Conservation (phyloP, 2,797 vertebrate species). For the Esox lucius region DNA sequence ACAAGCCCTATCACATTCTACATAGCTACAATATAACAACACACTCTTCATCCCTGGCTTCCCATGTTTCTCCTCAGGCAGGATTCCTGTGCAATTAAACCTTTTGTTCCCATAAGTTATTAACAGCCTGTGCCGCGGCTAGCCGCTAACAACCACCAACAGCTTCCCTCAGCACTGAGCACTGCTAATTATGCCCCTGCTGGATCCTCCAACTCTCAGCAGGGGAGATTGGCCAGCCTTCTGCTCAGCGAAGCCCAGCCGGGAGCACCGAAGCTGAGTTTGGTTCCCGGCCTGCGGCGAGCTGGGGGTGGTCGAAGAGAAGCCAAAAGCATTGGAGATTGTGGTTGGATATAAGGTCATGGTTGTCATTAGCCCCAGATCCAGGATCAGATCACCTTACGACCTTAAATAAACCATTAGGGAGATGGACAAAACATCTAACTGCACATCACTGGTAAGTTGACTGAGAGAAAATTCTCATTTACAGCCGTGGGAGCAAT, state of each 20-base stretch:
- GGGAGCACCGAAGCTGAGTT: not conserved
- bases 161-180: not conserved
- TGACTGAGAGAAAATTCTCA: not conserved
- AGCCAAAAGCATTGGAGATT: not conserved
- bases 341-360: not conserved
- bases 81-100: constrained; percentile 19
- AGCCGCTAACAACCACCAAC: not conserved
- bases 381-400: not conserved
- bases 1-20: not conserved
- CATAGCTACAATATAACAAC: not conserved
- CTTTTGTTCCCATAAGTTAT: constrained; percentile 29
- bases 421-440: not conserved
- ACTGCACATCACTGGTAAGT: not conserved
- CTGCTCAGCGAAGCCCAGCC: constrained; percentile 11
- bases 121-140: not conserved
- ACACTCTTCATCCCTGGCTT: not conserved
- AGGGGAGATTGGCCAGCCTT: not conserved
- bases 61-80: not conserved
- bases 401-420: not conserved
- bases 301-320: not conserved
- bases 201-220: constrained; percentile 14
- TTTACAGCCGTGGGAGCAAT: too few species aligned
- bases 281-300: not conserved
- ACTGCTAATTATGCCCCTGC: constrained; percentile 28
- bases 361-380: not conserved